These are phyloP conservation scores for Dicrurus megarhynchus DNA, from an alignment of 2,113 vertebrate species.

Conservation along the genomic window DNA sequence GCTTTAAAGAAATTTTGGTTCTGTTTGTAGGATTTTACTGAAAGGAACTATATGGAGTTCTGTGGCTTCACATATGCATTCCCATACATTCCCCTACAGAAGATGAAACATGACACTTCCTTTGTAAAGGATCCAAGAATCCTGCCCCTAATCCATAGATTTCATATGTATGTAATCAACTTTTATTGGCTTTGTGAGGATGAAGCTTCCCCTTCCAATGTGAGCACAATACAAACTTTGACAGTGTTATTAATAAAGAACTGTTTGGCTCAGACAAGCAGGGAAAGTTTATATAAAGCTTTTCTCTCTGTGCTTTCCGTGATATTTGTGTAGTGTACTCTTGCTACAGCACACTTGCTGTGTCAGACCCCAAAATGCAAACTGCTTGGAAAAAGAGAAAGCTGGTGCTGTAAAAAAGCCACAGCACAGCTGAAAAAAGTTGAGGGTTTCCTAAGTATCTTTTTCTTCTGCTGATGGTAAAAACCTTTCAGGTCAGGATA, in stretches of 20 bases:
- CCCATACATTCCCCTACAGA: background rate
- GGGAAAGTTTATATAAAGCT: background rate
- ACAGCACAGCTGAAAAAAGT: background rate
- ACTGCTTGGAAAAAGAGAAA: background rate
- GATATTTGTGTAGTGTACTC: background rate
- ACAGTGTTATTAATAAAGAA: conserved; percentile 54
- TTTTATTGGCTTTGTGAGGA: conserved; percentile 63
- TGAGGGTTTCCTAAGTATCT: background rate
- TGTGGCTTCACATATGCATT: conserved; percentile 38
- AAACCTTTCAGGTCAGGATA: background rate
- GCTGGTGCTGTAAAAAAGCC: background rate
- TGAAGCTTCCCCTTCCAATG: conserved; percentile 37
- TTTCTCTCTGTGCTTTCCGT: background rate
- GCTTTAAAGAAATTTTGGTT: conserved; percentile 15
- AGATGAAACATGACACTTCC: conserved; percentile 64
- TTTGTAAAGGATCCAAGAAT: conserved; percentile 65
- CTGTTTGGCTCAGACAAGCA: background rate
- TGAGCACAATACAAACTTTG: conserved; percentile 37
- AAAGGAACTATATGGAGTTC: background rate
- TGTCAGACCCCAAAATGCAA: background rate
- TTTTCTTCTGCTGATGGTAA: background rate
- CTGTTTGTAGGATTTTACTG: conserved; percentile 4
- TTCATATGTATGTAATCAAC: conserved; percentile 68
- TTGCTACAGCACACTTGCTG: background rate
- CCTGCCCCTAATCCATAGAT: conserved; percentile 44